Percentiles rank a stretch among this genome's conserved stretches.
These are phyloP conservation scores for Flexamia atlantica DNA, from an alignment of 2,888 invertebrate species.

Conservation along the genomic window DNA sequence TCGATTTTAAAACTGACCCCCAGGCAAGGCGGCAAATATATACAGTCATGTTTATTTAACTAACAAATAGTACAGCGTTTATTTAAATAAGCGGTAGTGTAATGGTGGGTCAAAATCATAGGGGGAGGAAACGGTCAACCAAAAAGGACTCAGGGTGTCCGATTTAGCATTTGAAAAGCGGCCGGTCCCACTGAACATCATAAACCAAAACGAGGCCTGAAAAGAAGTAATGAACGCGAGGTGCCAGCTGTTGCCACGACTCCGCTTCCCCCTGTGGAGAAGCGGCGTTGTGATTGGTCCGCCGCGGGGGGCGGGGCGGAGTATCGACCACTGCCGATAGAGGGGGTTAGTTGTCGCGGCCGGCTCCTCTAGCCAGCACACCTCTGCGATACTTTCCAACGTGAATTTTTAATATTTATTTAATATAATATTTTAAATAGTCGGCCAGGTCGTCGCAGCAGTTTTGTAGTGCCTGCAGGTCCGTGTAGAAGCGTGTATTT, in stretches of 20 bases:
- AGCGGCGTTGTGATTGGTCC: slow-evolving; percentile 38
- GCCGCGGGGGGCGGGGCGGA: slow-evolving; percentile 34
- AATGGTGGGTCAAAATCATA: slow-evolving; percentile 48
- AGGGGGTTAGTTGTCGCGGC: slow-evolving; percentile 52
- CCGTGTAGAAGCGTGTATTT: background rate
- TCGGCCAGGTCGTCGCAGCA: background rate
- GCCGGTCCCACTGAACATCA: slow-evolving; percentile 41
- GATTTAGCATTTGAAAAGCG: slow-evolving; percentile 58
- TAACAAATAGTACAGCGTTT: slow-evolving; percentile 44
- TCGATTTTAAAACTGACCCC: too few species aligned
- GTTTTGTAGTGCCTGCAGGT: slow-evolving; percentile 3
- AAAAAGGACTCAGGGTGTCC: slow-evolving; percentile 57
- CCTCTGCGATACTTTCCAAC: slow-evolving; percentile 27
- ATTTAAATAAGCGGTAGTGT: slow-evolving; percentile 48
- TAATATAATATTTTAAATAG: slow-evolving; percentile 35
- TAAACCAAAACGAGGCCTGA: slow-evolving; percentile 55
- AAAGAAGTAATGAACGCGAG: slow-evolving; percentile 56
- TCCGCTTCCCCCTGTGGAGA: slow-evolving; percentile 47
- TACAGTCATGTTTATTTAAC: slow-evolving; percentile 49
- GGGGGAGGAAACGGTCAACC: slow-evolving; percentile 51
- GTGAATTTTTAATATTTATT: slow-evolving; percentile 55
- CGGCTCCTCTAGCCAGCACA: slow-evolving; percentile 52
- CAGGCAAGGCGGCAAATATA: background rate
- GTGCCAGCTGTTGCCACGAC: slow-evolving; percentile 41
- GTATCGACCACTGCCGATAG: slow-evolving; percentile 56